Evolutionary conservation across 2,888 invertebrate species (phyloP).

Genomic region (Hyles lineata): DNA sequence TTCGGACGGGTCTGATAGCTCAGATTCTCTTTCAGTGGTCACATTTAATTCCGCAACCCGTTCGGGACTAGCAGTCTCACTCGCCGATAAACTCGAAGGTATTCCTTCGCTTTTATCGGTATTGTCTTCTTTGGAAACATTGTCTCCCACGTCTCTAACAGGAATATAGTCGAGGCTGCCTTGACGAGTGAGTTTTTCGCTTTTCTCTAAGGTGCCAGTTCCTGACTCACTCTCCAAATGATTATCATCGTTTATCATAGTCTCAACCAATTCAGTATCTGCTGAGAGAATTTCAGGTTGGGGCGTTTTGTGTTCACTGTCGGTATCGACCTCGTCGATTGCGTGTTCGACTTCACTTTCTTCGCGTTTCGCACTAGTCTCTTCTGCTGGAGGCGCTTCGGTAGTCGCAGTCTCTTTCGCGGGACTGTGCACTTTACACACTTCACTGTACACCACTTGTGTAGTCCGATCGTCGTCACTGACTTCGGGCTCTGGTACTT

Average conservation of each 20-base stretch:
- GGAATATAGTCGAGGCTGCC: slow-evolving; percentile 81
- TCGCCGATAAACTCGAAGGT: slow-evolving; percentile 78
- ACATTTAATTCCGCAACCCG: slow-evolving; percentile 71
- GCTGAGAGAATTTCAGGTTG: slow-evolving; percentile 43
- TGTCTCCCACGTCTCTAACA: slow-evolving; percentile 78
- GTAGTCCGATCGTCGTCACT: slow-evolving; percentile 63
- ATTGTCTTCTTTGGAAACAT: slow-evolving; percentile 70
- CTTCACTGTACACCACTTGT: slow-evolving; percentile 85
- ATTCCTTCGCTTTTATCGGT: slow-evolving; percentile 81
- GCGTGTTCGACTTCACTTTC: slow-evolving; percentile 65
- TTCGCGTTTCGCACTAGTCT: slow-evolving; percentile 66
- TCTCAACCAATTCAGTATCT: slow-evolving; percentile 63
- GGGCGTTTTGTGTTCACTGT: slow-evolving; percentile 50
- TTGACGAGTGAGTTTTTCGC: slow-evolving; percentile 71
- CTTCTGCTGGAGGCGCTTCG: slow-evolving; percentile 58
- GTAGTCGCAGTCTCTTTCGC: slow-evolving; percentile 62
- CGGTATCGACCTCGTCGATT: slow-evolving; percentile 58
- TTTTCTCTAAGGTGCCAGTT: slow-evolving; percentile 69
- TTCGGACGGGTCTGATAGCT: slow-evolving; percentile 88
- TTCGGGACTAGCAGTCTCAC: slow-evolving; percentile 80
- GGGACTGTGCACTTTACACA: slow-evolving; percentile 86
- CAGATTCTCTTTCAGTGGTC: slow-evolving; percentile 83
- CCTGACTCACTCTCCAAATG: slow-evolving; percentile 74
- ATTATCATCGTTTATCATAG: slow-evolving; percentile 67
- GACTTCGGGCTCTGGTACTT: slow-evolving; percentile 44